Evolutionary conservation across 2,113 vertebrate species (phyloP), one percentile per base, ranked within the genome.

Genomic region (Lagopus muta): DNA sequence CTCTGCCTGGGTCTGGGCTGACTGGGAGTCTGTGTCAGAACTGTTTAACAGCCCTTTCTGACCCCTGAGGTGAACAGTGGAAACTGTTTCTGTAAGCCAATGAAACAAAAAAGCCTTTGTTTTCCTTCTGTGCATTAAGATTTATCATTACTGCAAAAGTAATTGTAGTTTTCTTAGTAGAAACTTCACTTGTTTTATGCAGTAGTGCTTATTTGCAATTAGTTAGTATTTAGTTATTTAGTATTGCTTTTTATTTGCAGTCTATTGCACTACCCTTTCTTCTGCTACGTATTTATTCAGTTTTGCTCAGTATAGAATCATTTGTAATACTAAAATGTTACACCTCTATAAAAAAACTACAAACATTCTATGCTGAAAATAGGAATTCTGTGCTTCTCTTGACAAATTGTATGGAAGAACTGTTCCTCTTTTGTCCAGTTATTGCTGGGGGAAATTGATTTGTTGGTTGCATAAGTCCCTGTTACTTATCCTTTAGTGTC

Each of bases 231-330:
- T 38, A 38, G 38, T 38, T 38, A 38, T 38, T 55, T 47, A 67
- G 69, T 47, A 15, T 22, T 32, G 34, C 75, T 1, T 87, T 92
- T 62, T 80, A 72, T 21, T 30, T 75, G 28, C n/a, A 25, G 22
- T 79, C 88, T 61, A 48, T 81, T 86, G 21, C 40, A 75, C 8
- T 71, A 55, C 40, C 20, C 74, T 88, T 81, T 91, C 38, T 81
- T 92, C 54, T 40, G 17, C 42, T 88, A 28, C 45, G 7, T 52
- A 40, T 13, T 38, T 57, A 72, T 43, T 64, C 24, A 34, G 6
- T 57, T 86, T 82, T 24, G 88, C 69, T 89, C 58, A 71, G 17
- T 30, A 19, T 19, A 17, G 64, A 81, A n/a, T 18, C 6, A 13
- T 81, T 62, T 57, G 42, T 67, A 1, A 1, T 52, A 38, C 48